These are phyloP conservation scores for Protonibea diacanthus DNA, from an alignment of 2,797 vertebrate genomes.

Conservation along the genomic window DNA sequence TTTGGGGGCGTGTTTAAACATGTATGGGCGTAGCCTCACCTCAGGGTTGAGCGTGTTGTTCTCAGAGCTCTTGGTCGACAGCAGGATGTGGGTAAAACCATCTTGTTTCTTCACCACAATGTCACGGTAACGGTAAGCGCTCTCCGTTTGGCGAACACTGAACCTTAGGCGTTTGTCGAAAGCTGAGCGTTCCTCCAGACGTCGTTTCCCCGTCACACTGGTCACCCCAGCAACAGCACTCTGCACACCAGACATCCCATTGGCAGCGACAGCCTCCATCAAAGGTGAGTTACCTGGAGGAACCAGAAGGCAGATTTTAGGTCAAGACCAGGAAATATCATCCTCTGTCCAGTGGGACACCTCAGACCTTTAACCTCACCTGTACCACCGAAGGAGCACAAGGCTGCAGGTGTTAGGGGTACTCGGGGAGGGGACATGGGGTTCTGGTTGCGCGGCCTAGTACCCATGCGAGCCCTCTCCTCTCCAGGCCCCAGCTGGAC, in stretches of 20 bases:
- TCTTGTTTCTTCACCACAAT: constrained; percentile 98
- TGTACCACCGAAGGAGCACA: constrained; percentile 89
- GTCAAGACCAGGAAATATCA: no score
- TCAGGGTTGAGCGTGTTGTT: constrained; percentile 98
- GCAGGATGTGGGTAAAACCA: constrained; percentile 96
- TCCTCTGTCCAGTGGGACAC: no score
- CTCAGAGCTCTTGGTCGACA: constrained; percentile 97
- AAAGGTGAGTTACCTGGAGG: constrained; percentile 86
- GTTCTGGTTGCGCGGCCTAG: constrained; percentile 89
- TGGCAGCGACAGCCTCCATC: constrained; percentile 90
- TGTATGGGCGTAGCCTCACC: neutral
- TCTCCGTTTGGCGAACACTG: constrained; percentile 97
- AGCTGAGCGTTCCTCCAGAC: constrained; percentile 91
- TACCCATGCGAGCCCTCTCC: constrained; percentile 96
- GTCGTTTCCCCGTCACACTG: constrained; percentile 85
- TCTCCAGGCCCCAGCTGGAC: constrained; percentile 91
- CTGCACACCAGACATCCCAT: constrained; percentile 86
- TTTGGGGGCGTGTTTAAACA: neutral
- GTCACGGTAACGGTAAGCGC: constrained; percentile 96
- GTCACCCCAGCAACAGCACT: constrained; percentile 85
- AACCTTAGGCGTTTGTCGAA: constrained; percentile 96
- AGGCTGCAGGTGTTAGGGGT: constrained; percentile 88
- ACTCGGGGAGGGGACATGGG: constrained; percentile 84
- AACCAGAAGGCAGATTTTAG: neutral
- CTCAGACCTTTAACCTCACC: constrained; percentile 71